Conservation (phyloP, 1,140 invertebrate species). For the Rhyzopertha dominica region DNA sequence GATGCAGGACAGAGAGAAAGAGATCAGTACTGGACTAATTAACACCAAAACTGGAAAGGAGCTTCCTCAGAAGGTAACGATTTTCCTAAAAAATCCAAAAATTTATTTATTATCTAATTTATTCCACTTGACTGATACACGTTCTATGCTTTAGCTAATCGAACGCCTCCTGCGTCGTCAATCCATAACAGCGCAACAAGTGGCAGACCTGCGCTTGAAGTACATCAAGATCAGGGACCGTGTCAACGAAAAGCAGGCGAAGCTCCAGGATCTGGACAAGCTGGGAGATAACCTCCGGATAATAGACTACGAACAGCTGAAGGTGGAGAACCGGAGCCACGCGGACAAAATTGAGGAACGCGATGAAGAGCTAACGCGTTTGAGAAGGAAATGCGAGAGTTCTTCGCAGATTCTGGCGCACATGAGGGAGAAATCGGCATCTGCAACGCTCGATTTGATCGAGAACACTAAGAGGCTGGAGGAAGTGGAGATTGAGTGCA, state of each 20-base stretch:
- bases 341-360: conserved; percentile 43
- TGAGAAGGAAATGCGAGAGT: conserved; percentile 31
- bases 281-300: conserved; percentile 30
- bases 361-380: conserved; percentile 34
- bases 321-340: conserved; percentile 38
- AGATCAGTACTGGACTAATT: conserved; percentile 29
- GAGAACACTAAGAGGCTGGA: conserved; percentile 12
- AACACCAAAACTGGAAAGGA: conserved; percentile 34
- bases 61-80: conserved; percentile 29
- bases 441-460: conserved; percentile 7
- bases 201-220: conserved; percentile 24
- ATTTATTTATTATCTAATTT: neutral
- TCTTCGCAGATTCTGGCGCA: conserved; percentile 40
- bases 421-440: conserved; percentile 35
- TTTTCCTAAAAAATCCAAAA: neutral
- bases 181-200: conserved; percentile 20
- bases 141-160: conserved; percentile 16
- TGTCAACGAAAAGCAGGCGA: conserved; percentile 23
- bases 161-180: conserved; percentile 24
- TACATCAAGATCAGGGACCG: conserved; percentile 25
- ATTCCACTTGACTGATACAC: neutral
- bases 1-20: conserved; percentile 25
- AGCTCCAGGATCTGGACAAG: conserved; percentile 23
- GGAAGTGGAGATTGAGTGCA: conserved; percentile 13
- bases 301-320: conserved; percentile 39